These are phyloP conservation scores for Sphenodon punctatus DNA, from an alignment of 2,797 vertebrate species.

Conservation along the genomic window DNA sequence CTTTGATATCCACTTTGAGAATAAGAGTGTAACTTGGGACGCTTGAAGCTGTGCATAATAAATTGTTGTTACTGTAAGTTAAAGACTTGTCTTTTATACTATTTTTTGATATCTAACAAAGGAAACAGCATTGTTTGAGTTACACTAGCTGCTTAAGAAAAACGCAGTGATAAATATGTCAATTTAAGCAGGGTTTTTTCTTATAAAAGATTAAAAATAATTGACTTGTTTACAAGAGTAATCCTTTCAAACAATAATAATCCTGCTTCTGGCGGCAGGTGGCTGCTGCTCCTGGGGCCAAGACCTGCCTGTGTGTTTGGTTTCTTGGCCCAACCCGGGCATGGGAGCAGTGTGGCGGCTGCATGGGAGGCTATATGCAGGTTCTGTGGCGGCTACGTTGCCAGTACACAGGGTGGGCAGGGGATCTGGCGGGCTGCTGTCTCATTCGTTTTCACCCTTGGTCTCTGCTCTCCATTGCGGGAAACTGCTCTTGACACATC, in stretches of 20 bases:
- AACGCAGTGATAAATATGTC: background rate
- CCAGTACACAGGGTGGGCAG: no score
- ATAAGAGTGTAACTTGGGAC: constrained; percentile 50
- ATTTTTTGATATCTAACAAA: background rate
- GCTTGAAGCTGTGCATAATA: background rate
- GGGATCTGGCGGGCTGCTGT: no score
- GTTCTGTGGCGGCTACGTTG: no score
- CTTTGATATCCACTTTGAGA: constrained; percentile 39
- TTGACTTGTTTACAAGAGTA: background rate
- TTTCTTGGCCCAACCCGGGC: no score
- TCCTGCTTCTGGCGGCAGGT: no score
- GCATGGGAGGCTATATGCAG: no score
- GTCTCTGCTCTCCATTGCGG: no score
- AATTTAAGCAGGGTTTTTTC: background rate
- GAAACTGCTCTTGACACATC: no score
- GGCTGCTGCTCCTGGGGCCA: no score
- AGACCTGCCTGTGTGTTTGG: no score
- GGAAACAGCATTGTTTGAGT: background rate
- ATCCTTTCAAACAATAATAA: background rate
- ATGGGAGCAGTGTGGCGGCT: no score
- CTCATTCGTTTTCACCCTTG: no score
- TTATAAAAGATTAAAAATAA: background rate
- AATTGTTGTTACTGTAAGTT: background rate
- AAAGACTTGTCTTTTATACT: background rate
- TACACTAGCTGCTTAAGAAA: background rate